These are phyloP conservation scores for Gymnodraco acuticeps DNA, from an alignment of 2,797 vertebrate species.

Conservation along the genomic window DNA sequence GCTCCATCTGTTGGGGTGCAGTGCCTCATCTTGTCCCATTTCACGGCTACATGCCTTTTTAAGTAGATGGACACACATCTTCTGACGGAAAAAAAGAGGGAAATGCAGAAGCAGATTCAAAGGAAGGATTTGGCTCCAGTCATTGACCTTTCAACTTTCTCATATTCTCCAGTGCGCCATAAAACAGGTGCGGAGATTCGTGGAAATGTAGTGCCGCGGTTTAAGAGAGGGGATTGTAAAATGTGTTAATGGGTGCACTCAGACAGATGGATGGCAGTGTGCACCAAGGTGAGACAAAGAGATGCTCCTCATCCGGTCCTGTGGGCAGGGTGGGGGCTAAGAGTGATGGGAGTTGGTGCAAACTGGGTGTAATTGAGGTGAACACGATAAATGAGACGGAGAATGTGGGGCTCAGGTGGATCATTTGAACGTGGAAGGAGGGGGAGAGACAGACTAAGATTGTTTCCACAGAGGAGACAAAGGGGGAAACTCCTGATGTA, in stretches of 20 bases:
- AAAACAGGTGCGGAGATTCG: constrained; percentile 24
- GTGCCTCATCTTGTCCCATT: constrained; percentile 46
- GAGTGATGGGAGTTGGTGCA: constrained; percentile 17
- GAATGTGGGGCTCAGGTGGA: constrained; percentile 56
- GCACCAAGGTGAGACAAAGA: constrained; percentile 54
- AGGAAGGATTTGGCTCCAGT: constrained; percentile 1
- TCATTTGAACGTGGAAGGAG: constrained; percentile 23
- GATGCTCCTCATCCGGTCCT: neutral
- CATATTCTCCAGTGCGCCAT: constrained; percentile 1
- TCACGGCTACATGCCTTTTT: constrained; percentile 52
- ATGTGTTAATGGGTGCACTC: constrained; percentile 37
- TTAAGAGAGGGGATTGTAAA: constrained; percentile 19
- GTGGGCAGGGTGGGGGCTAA: neutral
- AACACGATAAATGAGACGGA: constrained; percentile 59
- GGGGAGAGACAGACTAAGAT: constrained; percentile 19
- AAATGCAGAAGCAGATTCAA: neutral
- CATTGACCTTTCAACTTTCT: constrained; percentile 3
- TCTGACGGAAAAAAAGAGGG: neutral
- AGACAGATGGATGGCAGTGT: constrained; percentile 44
- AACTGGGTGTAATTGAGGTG: constrained; percentile 64
- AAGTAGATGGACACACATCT: constrained; percentile 23
- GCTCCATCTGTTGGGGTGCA: constrained; percentile 51
- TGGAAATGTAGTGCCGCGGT: neutral
- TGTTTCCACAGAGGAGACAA: constrained; percentile 4
- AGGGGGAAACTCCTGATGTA: constrained; percentile 3